Evolutionary conservation across 2,113 vertebrate species (phyloP), one percentile per base, ranked within the genome.

Genomic region (Psophia crepitans): DNA sequence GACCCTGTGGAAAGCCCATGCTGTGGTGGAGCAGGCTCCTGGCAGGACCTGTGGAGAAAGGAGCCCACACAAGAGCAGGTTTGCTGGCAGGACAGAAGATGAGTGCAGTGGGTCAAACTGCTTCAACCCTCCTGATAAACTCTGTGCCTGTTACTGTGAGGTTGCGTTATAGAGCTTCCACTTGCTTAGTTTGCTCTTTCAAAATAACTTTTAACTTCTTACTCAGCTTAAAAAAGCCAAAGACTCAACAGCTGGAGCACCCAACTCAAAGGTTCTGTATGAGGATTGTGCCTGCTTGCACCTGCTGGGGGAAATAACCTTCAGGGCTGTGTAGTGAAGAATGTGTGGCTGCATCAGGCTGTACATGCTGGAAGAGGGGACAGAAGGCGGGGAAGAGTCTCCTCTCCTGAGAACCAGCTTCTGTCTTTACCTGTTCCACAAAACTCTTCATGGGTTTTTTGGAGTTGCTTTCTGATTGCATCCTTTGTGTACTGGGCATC

Each of bases 111-210:
- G 28, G 13, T 84, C 9, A 14, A 74, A 43, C 14, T 74, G 44
- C 43, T 91, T 68, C 56, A 64, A 16, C 12, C 6, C 9, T 81
- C 3, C 14, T 48, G 49, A 27, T 48, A 33, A 95, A 18, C 41
- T 30, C 10, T 1, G 2, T 74, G 61, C 32, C 51, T 83, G 28
- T 76, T 15, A 8, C 0, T 1, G 57, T 58, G 23, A 26, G 21
- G 14, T 41, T 79, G 74, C 0, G 0, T 64, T 37, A 32, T 0
- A 66, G 53, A 76, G 33, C 24, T 92, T 75, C 51, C 2, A 2
- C 37, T 82, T 68, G 28, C 37, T 68, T 88, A 6, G 23, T 63
- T 61, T 71, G 20, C 41, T 39, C 39, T 85, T 82, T 61, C 37
- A 75, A 3, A 85, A 53, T 54, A 49, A n/a, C 12, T 49, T 83